A percentile compares a stretch with the other conserved stretches of the same genome.
These are phyloP conservation scores for Tricholauxania praeusta DNA, from an alignment of 2,888 invertebrate genomes.

Conservation along the genomic window DNA sequence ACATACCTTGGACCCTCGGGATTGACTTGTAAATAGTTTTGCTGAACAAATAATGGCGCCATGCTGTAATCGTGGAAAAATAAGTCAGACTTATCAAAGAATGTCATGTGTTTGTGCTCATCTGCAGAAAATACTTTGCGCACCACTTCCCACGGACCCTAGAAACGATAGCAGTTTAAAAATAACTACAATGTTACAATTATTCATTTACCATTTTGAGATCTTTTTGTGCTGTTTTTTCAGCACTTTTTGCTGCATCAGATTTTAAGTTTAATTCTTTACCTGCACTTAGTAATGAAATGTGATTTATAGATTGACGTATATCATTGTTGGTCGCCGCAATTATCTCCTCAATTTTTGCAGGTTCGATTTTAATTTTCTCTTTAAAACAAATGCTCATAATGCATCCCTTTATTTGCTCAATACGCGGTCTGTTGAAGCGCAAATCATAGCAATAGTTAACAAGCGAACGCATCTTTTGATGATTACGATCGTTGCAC, in stretches of 20 bases:
- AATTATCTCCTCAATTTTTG: slow-evolving; percentile 87
- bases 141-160: slow-evolving; percentile 95
- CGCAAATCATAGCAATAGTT: slow-evolving; percentile 95
- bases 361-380: slow-evolving; percentile 80
- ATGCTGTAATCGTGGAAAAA: slow-evolving; percentile 98
- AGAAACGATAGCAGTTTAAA: slow-evolving; percentile 38
- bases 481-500: slow-evolving; percentile 96
- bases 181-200: neutral
- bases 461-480: slow-evolving; percentile 91
- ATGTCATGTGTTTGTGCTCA: slow-evolving; percentile 81
- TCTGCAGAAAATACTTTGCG: slow-evolving; percentile 87
- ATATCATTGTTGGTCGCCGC: slow-evolving; percentile 91
- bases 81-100: slow-evolving; percentile 87
- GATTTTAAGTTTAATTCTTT: slow-evolving; percentile 69
- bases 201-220: slow-evolving; percentile 76
- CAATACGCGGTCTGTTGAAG: slow-evolving; percentile 86
- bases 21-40: slow-evolving; percentile 90
- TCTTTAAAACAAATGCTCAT: slow-evolving; percentile 93
- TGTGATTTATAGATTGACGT: slow-evolving; percentile 90
- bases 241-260: slow-evolving; percentile 70
- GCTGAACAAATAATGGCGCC: slow-evolving; percentile 96
- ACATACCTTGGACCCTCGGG: slow-evolving; percentile 80
- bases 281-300: slow-evolving; percentile 83
- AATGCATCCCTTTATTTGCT: slow-evolving; percentile 93
- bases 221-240: slow-evolving; percentile 81